phyloP scores from a whole-genome alignment of 2,113 vertebrate species.

The Podocnemis expansa region DNA sequence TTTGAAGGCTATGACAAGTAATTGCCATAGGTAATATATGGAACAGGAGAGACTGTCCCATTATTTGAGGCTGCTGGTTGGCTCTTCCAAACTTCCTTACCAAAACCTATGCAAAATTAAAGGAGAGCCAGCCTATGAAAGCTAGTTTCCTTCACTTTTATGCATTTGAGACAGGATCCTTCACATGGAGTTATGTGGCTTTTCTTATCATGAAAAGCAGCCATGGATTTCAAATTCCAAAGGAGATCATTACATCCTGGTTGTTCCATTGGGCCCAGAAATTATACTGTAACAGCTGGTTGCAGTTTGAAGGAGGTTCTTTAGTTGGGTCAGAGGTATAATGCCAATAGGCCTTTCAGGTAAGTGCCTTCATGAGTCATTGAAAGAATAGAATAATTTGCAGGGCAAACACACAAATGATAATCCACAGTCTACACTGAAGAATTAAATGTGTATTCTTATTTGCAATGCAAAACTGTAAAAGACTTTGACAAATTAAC shows the following conservation, averaged over 20 bases:
- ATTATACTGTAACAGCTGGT: not conserved
- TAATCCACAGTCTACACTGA: not conserved
- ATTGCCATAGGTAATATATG: too few relatives aligned
- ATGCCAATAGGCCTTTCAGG: not conserved
- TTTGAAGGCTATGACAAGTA: too few relatives aligned
- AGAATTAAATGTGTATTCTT: not conserved
- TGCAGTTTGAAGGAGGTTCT: not conserved
- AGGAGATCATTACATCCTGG: not conserved
- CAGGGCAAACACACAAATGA: not conserved
- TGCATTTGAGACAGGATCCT: not conserved
- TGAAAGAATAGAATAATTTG: not conserved
- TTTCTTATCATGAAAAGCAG: not conserved
- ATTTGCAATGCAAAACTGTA: not conserved
- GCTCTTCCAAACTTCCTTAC: not conserved
- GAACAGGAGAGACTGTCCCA: too few relatives aligned
- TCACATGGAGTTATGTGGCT: not conserved
- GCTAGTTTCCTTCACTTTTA: not conserved
- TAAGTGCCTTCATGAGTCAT: not conserved
- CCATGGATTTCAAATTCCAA: not conserved
- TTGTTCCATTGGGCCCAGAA: not conserved
- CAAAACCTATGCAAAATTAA: not conserved
- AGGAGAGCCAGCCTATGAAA: not conserved
- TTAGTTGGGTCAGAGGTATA: not conserved
- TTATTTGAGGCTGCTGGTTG: too few relatives aligned
- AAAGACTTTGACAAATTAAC: not conserved